These are phyloP conservation scores for Pipistrellus pipistrellus DNA, from an alignment of 2,797 vertebrate genomes.

Conservation along the genomic window DNA sequence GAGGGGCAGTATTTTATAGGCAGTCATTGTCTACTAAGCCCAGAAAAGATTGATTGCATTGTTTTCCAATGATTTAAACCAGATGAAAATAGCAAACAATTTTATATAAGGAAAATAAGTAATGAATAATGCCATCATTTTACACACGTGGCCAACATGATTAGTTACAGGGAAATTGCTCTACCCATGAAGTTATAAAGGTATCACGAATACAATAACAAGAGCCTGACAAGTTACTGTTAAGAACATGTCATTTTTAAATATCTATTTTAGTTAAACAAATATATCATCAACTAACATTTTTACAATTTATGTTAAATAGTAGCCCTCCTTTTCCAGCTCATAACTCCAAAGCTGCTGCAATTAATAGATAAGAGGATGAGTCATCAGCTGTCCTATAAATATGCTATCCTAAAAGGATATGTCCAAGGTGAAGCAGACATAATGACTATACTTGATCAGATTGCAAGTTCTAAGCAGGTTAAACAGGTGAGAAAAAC, in stretches of 20 bases:
- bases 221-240: not conserved
- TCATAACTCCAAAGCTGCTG: slow-evolving; percentile 80
- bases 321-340: slow-evolving; percentile 69
- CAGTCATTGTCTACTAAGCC: not conserved
- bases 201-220: not conserved
- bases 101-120: not conserved
- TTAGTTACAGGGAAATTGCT: not conserved
- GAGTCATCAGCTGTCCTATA: slow-evolving; percentile 79
- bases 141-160: not conserved
- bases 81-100: not conserved
- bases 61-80: slow-evolving; percentile 36
- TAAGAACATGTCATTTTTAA: not conserved
- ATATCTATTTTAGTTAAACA: slow-evolving; percentile 2
- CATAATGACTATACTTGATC: slow-evolving; percentile 78
- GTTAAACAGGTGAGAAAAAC: slow-evolving; percentile 80
- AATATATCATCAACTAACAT: not conserved
- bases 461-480: slow-evolving; percentile 81
- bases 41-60: not conserved
- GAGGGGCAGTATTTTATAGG: not conserved
- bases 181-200: not conserved
- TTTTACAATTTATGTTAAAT: slow-evolving; percentile 18
- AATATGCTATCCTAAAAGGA: slow-evolving; percentile 83
- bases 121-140: not conserved
- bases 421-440: slow-evolving; percentile 85
- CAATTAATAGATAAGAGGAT: slow-evolving; percentile 78